phyloP scores from a whole-genome alignment of 2,888 invertebrate genomes.

The Lepidochitona cinerea region DNA sequence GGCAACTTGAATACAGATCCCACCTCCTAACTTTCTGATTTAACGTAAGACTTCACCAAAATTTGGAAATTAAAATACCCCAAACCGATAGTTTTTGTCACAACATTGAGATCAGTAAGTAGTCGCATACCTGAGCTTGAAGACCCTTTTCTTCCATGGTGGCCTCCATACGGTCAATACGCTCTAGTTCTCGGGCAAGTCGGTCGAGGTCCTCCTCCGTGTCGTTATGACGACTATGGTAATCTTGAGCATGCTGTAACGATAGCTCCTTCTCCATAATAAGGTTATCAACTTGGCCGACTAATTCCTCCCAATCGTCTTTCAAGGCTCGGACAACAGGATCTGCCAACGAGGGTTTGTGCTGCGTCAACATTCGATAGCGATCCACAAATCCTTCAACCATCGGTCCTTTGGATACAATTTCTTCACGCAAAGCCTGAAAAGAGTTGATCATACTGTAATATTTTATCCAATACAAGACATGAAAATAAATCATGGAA shows the following conservation, averaged over 20 bases:
- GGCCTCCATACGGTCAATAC: constrained; percentile 52
- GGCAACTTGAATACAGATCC: too few species aligned
- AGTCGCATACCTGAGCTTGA: constrained; percentile 49
- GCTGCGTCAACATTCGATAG: constrained; percentile 56
- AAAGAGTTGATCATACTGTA: too few species aligned
- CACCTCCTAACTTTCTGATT: too few species aligned
- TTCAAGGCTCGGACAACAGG: constrained; percentile 58
- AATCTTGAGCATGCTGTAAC: constrained; percentile 43
- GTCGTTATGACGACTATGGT: constrained; percentile 52
- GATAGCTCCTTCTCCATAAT: constrained; percentile 49
- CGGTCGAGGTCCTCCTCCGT: constrained; percentile 61
- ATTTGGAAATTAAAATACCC: too few species aligned
- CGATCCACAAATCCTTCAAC: constrained; percentile 71
- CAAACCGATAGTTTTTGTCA: too few species aligned
- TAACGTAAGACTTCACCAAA: too few species aligned
- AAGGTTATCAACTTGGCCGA: constrained; percentile 53
- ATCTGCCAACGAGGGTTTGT: constrained; percentile 55
- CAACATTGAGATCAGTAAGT: neutral
- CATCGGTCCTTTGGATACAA: constrained; percentile 84
- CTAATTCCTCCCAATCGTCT: constrained; percentile 44
- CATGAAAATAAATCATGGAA: too few species aligned
- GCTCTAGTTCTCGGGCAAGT: constrained; percentile 57
- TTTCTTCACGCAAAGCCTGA: constrained; percentile 84
- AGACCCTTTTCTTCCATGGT: constrained; percentile 46
- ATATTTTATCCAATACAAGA: too few species aligned